A percentile compares a stretch with the other conserved stretches of the same genome.
Conservation (phyloP, 64 coral and sea anemone species). For the Pocillopora verrucosa region DNA sequence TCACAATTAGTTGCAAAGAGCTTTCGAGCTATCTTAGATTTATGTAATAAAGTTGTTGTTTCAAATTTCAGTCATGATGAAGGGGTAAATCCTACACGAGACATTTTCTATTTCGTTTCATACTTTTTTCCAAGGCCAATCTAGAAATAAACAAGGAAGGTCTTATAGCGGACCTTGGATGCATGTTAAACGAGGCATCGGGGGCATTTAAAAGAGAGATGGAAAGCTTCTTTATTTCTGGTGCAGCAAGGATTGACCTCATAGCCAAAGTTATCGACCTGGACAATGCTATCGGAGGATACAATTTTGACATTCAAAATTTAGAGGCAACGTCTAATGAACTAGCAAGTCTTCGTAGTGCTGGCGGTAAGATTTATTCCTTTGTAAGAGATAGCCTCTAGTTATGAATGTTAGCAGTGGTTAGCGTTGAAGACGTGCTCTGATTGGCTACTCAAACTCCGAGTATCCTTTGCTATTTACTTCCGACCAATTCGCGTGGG, state of each 20-base stretch:
- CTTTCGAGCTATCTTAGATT: no score
- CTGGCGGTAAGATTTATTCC: not conserved
- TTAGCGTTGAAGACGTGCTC: no score
- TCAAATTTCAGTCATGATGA: no score
- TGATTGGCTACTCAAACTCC: no score
- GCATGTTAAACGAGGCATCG: not conserved
- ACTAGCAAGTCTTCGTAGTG: not conserved
- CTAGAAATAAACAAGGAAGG: not conserved
- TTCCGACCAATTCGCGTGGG: no score
- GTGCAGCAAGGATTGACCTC: constrained; percentile 7
- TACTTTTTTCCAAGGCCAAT: not conserved
- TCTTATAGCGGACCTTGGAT: not conserved
- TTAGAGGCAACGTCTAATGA: not conserved
- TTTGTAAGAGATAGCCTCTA: not conserved
- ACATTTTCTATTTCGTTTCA: not conserved
- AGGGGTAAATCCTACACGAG: no score
- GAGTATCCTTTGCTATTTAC: not conserved
- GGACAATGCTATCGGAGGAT: constrained; percentile 2
- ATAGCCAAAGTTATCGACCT: constrained; percentile 3
- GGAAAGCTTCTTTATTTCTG: constrained; percentile 1
- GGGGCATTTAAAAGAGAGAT: not conserved
- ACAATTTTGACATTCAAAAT: constrained; percentile 20
- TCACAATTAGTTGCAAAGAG: not conserved
- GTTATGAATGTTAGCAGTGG: not conserved
- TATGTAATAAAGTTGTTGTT: no score